Evolutionary conservation across 2,888 invertebrate genomes (phyloP).

Genomic region (Xestobium rufovillosum): DNA sequence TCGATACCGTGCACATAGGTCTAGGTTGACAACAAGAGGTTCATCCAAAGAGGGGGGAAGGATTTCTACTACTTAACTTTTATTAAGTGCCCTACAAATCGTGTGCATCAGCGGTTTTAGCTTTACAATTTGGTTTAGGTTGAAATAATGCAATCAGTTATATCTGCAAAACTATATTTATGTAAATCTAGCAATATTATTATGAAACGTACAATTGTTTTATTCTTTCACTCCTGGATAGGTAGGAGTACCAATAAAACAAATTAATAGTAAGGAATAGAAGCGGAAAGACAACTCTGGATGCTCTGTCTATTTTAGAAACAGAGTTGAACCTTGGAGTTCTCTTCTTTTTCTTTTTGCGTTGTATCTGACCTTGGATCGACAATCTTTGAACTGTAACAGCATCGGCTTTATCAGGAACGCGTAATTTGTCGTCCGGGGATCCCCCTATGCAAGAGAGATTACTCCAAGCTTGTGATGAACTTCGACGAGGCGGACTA

Average conservation of each 20-base stretch:
- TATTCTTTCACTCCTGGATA: slow-evolving; percentile 55
- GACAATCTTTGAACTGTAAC: slow-evolving; percentile 29
- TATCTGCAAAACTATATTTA: too few species aligned
- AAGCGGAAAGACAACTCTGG: slow-evolving; percentile 67
- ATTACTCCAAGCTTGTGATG: slow-evolving; percentile 41
- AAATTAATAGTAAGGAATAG: slow-evolving; percentile 68
- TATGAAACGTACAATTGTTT: slow-evolving; percentile 31
- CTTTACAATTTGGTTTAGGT: too few species aligned
- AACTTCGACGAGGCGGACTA: slow-evolving; percentile 33
- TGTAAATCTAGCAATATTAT: too few species aligned
- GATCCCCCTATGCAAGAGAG: slow-evolving; percentile 35
- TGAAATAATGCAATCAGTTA: too few species aligned
- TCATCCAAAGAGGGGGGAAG: too few species aligned
- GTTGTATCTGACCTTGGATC: slow-evolving; percentile 24
- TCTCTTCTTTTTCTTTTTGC: slow-evolving; percentile 41
- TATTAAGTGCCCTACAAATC: too few species aligned
- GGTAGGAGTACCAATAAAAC: slow-evolving; percentile 72
- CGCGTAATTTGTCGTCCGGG: slow-evolving; percentile 10
- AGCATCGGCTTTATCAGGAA: slow-evolving; percentile 6
- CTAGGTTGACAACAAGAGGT: too few species aligned
- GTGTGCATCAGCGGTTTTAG: too few species aligned
- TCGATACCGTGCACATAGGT: too few species aligned
- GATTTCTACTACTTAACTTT: too few species aligned
- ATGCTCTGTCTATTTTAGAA: slow-evolving; percentile 70
- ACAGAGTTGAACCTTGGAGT: slow-evolving; percentile 69